phyloP scores from a whole-genome alignment of 64 coral and sea anemone species.

The Porites australiensis region DNA sequence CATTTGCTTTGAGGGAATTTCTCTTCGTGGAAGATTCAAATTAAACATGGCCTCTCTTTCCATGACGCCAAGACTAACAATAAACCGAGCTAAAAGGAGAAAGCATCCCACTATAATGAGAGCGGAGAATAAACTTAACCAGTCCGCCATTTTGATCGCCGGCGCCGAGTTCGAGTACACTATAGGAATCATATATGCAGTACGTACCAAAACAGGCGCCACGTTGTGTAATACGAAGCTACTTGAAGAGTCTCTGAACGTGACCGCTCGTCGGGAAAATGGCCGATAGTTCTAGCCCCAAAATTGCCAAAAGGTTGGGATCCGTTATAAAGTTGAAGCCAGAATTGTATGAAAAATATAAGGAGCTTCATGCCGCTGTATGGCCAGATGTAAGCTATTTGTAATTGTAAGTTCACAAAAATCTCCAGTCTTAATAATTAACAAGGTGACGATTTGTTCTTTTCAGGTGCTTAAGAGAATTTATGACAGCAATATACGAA shows the following conservation, averaged over 20 bases:
- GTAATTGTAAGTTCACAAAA: no score
- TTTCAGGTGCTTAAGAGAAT: constrained; percentile 84
- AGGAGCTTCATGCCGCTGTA: constrained; percentile 88
- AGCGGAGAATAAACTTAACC: constrained; percentile 47
- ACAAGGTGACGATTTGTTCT: not conserved
- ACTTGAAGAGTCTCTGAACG: not conserved
- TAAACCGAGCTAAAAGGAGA: constrained; percentile 72
- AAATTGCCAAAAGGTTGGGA: constrained; percentile 82
- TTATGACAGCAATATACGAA: constrained; percentile 84
- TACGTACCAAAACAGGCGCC: not conserved
- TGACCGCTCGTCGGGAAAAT: not conserved
- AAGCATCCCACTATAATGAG: constrained; percentile 67
- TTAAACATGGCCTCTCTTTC: constrained; percentile 72
- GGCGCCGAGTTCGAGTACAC: not conserved
- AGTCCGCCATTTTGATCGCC: constrained; percentile 84
- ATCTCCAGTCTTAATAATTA: not conserved
- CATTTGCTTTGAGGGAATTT: constrained; percentile 67
- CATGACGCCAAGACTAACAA: constrained; percentile 80
- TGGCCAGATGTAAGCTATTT: constrained; percentile 82
- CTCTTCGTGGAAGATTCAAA: constrained; percentile 35
- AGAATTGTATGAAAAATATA: constrained; percentile 84
- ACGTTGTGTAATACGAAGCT: not conserved
- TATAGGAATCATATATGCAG: no score
- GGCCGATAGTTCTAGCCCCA: constrained; percentile 38
- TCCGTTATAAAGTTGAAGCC: constrained; percentile 90